Conservation (phyloP, 92 coral and sea anemone species). For the Siderastrea radians region DNA sequence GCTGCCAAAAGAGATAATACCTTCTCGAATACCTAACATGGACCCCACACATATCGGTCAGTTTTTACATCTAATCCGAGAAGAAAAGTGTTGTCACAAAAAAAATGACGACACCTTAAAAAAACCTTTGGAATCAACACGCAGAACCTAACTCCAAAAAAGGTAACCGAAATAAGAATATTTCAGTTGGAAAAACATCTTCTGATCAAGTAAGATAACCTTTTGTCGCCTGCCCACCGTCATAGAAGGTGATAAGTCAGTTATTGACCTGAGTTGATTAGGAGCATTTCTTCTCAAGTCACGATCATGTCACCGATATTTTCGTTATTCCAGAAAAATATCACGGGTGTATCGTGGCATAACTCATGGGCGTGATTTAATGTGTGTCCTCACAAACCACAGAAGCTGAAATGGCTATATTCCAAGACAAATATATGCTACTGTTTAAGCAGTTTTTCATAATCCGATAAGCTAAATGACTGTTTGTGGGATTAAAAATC, state of each 20-base stretch:
- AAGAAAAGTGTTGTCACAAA: too few species aligned
- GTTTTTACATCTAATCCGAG: too few species aligned
- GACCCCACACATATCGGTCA: too few species aligned
- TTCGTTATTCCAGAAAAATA: constrained; percentile 12
- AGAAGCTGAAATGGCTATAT: background rate
- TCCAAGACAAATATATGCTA: background rate
- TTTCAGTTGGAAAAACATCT: background rate
- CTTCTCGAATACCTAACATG: too few species aligned
- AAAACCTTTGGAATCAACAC: background rate
- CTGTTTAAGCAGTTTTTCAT: constrained; percentile 4
- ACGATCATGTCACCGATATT: constrained; percentile 9
- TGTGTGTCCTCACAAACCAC: background rate
- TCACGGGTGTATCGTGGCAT: background rate
- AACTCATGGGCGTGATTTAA: constrained; percentile 1
- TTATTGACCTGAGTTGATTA: background rate
- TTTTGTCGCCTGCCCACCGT: constrained; percentile 31
- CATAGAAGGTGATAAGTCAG: constrained; percentile 16
- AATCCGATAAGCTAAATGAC: constrained; percentile 40
- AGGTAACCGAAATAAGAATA: constrained; percentile 3
- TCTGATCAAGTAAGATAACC: constrained; percentile 7
- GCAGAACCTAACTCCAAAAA: background rate
- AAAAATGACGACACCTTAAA: background rate
- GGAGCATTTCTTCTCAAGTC: constrained; percentile 17
- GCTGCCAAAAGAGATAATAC: background rate
- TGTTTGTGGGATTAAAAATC: constrained; percentile 7